phyloP scores from a whole-genome alignment of 2,797 vertebrate genomes.

The Onychomys torridus region DNA sequence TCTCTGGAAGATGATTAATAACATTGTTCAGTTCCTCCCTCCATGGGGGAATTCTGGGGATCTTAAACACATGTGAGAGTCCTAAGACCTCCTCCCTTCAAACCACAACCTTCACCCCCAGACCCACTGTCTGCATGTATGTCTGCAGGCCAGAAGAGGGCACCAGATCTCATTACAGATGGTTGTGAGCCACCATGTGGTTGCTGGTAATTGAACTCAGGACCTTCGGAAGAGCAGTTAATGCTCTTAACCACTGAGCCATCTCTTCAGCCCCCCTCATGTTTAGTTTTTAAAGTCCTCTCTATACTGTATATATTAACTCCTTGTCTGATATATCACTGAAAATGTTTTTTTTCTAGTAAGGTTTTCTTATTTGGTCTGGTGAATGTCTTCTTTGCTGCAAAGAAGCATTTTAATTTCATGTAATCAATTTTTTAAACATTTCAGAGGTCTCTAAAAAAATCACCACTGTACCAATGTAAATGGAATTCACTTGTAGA shows the following conservation, averaged over 20 bases:
- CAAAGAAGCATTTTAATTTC: not conserved
- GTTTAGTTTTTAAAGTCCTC: not conserved
- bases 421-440: not conserved
- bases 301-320: not conserved
- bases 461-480: not conserved
- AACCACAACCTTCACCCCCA: constrained; percentile 57
- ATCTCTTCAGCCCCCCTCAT: no score
- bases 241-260: no score
- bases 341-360: not conserved
- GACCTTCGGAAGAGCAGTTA: no score
- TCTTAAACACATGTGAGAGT: not conserved
- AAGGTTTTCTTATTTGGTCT: not conserved
- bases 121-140: not conserved
- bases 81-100: constrained; percentile 21
- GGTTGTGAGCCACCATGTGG: no score
- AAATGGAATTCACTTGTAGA: constrained; percentile 1
- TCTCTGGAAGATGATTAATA: not conserved
- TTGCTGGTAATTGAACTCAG: no score
- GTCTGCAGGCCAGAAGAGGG: no score
- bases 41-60: not conserved
- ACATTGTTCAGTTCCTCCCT: not conserved
- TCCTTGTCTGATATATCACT: not conserved
- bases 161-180: no score
- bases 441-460: not conserved
- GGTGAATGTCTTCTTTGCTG: not conserved